These are phyloP conservation scores for Uloborus plumipes DNA, from an alignment of 2,888 invertebrate species.

Conservation along the genomic window DNA sequence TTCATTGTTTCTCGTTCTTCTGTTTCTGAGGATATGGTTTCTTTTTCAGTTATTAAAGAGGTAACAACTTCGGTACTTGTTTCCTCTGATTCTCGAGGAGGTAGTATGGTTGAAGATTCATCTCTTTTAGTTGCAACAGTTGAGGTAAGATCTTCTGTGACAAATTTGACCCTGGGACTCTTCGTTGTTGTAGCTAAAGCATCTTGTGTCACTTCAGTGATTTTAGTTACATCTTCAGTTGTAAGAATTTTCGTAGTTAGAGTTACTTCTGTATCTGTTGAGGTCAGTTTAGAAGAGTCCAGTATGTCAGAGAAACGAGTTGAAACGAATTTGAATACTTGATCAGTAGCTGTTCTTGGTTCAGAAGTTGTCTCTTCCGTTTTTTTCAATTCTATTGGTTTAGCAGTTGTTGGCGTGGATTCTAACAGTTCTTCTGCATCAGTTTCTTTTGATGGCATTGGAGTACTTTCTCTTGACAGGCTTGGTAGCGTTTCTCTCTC, in stretches of 20 bases:
- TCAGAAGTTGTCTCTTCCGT: neutral
- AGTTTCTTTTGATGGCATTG: neutral
- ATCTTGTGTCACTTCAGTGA: neutral
- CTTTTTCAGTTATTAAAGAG: neutral
- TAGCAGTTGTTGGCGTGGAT: neutral
- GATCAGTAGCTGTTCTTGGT: slow-evolving; percentile 17
- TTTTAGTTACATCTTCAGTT: neutral
- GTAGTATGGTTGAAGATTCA: neutral
- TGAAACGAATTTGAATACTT: slow-evolving; percentile 51
- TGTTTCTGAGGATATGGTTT: neutral
- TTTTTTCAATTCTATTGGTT: neutral
- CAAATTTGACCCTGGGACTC: neutral
- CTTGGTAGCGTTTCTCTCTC: slow-evolving; percentile 19
- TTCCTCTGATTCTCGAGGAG: neutral
- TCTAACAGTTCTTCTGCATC: neutral
- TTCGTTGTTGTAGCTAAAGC: neutral
- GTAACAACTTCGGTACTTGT: neutral
- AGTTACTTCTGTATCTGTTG: neutral
- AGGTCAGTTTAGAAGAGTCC: slow-evolving; percentile 9
- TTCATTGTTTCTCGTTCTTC: neutral
- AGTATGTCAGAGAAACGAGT: slow-evolving; percentile 39
- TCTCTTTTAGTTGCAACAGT: neutral
- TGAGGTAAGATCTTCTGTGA: neutral
- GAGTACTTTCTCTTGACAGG: slow-evolving; percentile 28
- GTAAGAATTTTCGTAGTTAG: neutral